phyloP scores from a whole-genome alignment of 1,140 invertebrate species.

The Drosophila orosa region DNA sequence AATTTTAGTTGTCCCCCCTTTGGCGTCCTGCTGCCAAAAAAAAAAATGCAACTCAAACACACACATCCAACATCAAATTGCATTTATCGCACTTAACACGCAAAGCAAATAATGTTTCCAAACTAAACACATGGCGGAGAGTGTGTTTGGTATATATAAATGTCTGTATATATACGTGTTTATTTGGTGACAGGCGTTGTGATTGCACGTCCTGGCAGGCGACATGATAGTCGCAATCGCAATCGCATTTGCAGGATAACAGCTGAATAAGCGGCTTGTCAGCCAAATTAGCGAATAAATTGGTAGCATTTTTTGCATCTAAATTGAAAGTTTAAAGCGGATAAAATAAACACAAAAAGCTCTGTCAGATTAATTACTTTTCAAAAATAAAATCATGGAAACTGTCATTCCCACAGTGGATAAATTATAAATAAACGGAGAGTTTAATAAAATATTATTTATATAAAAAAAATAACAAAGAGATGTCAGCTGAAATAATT shows the following conservation, averaged over 20 bases:
- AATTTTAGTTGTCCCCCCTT: constrained; percentile 6
- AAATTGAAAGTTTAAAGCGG: background rate
- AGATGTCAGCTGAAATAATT: background rate
- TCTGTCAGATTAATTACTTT: background rate
- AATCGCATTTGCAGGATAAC: constrained; percentile 13
- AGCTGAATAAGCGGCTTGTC: constrained; percentile 19
- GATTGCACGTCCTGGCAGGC: constrained; percentile 43
- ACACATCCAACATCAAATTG: constrained; percentile 67
- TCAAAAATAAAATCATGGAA: background rate
- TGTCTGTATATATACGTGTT: constrained; percentile 24
- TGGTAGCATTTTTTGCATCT: background rate
- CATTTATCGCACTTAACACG: constrained; percentile 78
- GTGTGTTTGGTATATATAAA: constrained; percentile 4
- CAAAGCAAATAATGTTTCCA: constrained; percentile 62
- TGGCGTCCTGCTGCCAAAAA: constrained; percentile 15
- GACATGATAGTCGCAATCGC: constrained; percentile 34
- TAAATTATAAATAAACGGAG: background rate
- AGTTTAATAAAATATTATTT: background rate
- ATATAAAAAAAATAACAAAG: background rate
- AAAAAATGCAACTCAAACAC: background rate
- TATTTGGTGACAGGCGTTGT: constrained; percentile 47
- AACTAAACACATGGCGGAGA: constrained; percentile 13
- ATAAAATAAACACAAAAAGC: background rate
- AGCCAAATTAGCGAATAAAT: constrained; percentile 25
- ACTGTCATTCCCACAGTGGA: background rate